Evolutionary conservation across 2,113 vertebrate species (phyloP), one percentile per base, ranked within the genome.

Genomic region (Misgurnus anguillicaudatus): DNA sequence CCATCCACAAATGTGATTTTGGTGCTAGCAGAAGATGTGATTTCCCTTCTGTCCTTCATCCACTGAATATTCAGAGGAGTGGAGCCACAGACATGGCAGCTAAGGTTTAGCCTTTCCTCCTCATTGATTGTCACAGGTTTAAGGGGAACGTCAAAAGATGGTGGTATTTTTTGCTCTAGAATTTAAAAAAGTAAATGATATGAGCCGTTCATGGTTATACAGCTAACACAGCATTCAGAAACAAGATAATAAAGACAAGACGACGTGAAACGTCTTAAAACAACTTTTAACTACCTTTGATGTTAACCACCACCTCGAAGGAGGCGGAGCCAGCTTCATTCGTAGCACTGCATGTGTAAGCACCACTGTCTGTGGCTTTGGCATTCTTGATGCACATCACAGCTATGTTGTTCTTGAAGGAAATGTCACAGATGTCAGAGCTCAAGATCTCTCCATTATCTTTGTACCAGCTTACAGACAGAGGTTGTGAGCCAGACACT

Each of bases 401-500:
- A 7, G 94, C 90, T 1, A 82, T 5, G 42, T 95, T 97, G 89
- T 94, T 96, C 88, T 91, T 91, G 87, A 99, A 96, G 75, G 88
- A 93, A 74, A 96, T 87, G 62, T 97, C 94, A 80, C 93, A 94
- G 80, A 87, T 94, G 81, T 89, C 86, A 5, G 92, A 95, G 53
- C 89, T 84, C 36, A 87, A 70, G 61, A 99, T 88, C 87, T 97
- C 93, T 5, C 86, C 79, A 41, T 94, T 91, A 86, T 98, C 96
- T 90, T 95, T 97, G 86, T 90, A 94, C 97, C 97, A 99, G 75
- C 87, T 87, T 83, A 95, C 36, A 13, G 84, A 91, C 68, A 99
- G 87, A n/a, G 97, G 97, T 57, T 95, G 95, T 62, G 97, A 96
- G 78, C 97, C 97, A 0, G 96, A 92, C 80, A 98, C 90, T 53